A percentile compares a stretch with the other conserved stretches of the same genome.
These are phyloP conservation scores for Andrena marginata DNA, from an alignment of 2,888 invertebrate genomes.

Conservation along the genomic window DNA sequence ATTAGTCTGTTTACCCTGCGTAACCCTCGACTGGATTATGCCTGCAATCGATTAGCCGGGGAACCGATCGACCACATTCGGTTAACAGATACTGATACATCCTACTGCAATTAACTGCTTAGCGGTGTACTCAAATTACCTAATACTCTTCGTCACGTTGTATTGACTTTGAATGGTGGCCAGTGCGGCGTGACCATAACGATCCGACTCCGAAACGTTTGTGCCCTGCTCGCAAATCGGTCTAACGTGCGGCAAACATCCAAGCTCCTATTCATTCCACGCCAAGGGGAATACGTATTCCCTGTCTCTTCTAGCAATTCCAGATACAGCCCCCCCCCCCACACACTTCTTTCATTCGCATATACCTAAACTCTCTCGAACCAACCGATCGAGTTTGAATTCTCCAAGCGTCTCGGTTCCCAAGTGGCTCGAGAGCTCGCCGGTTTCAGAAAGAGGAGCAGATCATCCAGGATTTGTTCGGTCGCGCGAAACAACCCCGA, in stretches of 20 bases:
- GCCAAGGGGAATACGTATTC: neutral
- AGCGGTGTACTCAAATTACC: conserved; percentile 71
- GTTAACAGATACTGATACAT: conserved; percentile 73
- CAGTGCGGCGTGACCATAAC: conserved; percentile 29
- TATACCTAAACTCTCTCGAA: neutral
- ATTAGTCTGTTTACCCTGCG: conserved; percentile 72
- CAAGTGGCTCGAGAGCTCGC: neutral
- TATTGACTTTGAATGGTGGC: conserved; percentile 65
- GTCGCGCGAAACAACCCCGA: neutral
- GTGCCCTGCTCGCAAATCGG: conserved; percentile 2
- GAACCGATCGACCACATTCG: conserved; percentile 72
- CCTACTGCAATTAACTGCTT: conserved; percentile 73
- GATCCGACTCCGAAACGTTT: conserved; percentile 34
- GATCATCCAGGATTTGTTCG: neutral
- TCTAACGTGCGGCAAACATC: neutral
- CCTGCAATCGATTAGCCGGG: conserved; percentile 72
- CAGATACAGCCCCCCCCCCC: neutral
- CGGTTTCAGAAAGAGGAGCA: neutral
- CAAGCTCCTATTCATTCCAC: too few relatives aligned
- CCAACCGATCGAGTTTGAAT: neutral
- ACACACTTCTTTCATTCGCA: neutral
- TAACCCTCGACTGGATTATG: conserved; percentile 71
- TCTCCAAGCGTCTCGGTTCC: neutral
- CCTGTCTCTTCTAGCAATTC: neutral
- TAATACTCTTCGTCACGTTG: conserved; percentile 68